These are phyloP conservation scores for Cyphomyrmex costatus DNA, from an alignment of 1,140 invertebrate species.

Conservation along the genomic window DNA sequence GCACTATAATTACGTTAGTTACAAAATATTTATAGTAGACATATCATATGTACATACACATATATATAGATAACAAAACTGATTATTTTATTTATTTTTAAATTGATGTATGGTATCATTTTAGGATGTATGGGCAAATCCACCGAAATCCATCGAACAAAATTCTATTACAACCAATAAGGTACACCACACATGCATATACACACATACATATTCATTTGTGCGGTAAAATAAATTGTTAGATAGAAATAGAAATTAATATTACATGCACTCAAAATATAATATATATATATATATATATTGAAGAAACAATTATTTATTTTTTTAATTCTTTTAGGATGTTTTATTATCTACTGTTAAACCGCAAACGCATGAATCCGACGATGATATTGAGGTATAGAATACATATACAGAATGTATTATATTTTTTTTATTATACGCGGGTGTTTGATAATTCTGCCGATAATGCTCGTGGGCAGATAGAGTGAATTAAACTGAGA, in stretches of 20 bases:
- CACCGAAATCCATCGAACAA: slow-evolving; percentile 19
- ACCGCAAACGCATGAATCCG: slow-evolving; percentile 28
- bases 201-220: background rate
- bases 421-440: slow-evolving; percentile 18
- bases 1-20: slow-evolving; percentile 58
- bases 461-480: too few species aligned
- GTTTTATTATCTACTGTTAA: slow-evolving; percentile 24
- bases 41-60: too few species aligned
- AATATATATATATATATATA: too few species aligned
- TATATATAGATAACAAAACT: background rate
- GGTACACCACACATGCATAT: slow-evolving; percentile 14
- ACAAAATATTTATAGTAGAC: background rate
- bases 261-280: background rate
- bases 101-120: slow-evolving; percentile 45
- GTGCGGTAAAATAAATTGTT: background rate
- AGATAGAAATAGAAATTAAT: slow-evolving; percentile 3
- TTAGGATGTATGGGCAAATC: slow-evolving; percentile 54
- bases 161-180: slow-evolving; percentile 40
- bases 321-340: slow-evolving; percentile 34
- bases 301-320: background rate
- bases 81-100: slow-evolving; percentile 37
- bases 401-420: slow-evolving; percentile 45
- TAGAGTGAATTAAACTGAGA: too few species aligned
- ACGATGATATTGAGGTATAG: slow-evolving; percentile 67
- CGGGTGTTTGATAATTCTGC: too few species aligned